A percentile compares a stretch with the other conserved stretches of the same genome.
Conservation (phyloP, 2,797 vertebrate genomes). For the Macropus fuliginosus region DNA sequence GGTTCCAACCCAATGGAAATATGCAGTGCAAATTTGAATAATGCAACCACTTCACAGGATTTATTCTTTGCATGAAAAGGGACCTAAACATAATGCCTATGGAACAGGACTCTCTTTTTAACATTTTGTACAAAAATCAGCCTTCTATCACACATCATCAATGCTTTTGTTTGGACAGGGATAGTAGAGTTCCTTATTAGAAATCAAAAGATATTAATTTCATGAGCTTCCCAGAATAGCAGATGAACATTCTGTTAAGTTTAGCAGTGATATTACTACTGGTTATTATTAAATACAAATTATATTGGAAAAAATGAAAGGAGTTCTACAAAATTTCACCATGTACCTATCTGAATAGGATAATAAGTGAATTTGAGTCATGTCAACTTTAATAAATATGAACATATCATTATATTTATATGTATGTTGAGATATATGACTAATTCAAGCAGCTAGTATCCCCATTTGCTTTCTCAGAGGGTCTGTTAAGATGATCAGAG, state of each 20-base stretch:
- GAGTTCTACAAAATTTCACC: slow-evolving; percentile 42
- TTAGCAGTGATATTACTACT: slow-evolving; percentile 32
- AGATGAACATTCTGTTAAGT: slow-evolving; percentile 44
- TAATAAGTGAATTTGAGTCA: slow-evolving; percentile 10
- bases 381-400: slow-evolving; percentile 35
- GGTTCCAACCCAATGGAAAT: neutral
- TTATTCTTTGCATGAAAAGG: neutral
- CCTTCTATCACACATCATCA: slow-evolving; percentile 54
- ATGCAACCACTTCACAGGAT: neutral
- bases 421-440: slow-evolving; percentile 31
- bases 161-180: slow-evolving; percentile 7
- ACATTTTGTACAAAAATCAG: slow-evolving; percentile 34
- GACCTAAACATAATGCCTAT: slow-evolving; percentile 35
- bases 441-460: neutral
- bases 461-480: neutral
- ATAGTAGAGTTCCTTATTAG: slow-evolving; percentile 25
- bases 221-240: slow-evolving; percentile 34
- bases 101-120: slow-evolving; percentile 25
- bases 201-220: slow-evolving; percentile 55
- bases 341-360: slow-evolving; percentile 32
- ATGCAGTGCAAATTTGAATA: neutral
- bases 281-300: slow-evolving; percentile 49
- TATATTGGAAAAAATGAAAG: slow-evolving; percentile 57
- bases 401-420: slow-evolving; percentile 20
- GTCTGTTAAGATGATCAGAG: slow-evolving; percentile 22